phyloP scores from a whole-genome alignment of 2,113 vertebrate genomes.

The Archocentrus centrarchus region DNA sequence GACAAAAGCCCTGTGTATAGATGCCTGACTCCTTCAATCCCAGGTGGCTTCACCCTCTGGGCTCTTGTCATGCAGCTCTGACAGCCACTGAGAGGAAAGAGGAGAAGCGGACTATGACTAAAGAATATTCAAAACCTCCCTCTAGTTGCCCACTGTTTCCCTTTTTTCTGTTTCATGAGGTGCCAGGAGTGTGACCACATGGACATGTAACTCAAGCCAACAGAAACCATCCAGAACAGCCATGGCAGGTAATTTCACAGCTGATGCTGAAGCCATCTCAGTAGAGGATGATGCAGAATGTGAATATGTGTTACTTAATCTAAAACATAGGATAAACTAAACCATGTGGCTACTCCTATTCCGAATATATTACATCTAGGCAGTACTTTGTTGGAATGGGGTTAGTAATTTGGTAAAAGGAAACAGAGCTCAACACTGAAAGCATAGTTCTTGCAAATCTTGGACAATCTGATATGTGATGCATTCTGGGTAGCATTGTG shows the following conservation, averaged over 20 bases:
- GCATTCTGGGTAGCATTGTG: neutral
- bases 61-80: conserved; percentile 51
- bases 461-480: neutral
- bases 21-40: conserved; percentile 33
- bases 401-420: neutral
- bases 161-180: conserved; percentile 36
- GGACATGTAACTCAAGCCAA: conserved; percentile 46
- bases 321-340: neutral
- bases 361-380: neutral
- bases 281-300: conserved; percentile 4
- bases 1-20: conserved; percentile 32
- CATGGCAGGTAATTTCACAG: conserved; percentile 56
- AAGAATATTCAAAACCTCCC: conserved; percentile 63
- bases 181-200: conserved; percentile 50
- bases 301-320: neutral
- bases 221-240: conserved; percentile 36
- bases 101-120: conserved; percentile 65
- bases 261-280: conserved; percentile 8
- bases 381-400: neutral
- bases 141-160: conserved; percentile 40
- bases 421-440: neutral
- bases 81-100: conserved; percentile 51
- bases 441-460: conserved; percentile 11
- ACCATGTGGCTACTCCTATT: neutral
- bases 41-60: conserved; percentile 52